Conservation (phyloP, 2,797 vertebrate genomes). For the Gobio occitaniae region DNA sequence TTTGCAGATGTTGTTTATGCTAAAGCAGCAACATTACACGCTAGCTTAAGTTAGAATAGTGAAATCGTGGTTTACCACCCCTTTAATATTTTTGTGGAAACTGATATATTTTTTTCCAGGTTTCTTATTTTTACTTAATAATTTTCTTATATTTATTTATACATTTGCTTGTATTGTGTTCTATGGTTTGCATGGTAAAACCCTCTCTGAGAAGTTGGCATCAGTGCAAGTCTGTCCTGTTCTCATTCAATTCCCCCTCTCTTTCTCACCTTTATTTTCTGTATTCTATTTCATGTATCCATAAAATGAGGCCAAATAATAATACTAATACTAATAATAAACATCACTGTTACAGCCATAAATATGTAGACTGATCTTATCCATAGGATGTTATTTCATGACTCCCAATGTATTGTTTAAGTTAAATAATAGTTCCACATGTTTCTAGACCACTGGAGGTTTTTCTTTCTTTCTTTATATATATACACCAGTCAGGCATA, state of each 20-base stretch:
- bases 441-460: background rate
- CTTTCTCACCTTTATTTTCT: background rate
- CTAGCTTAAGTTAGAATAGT: no score
- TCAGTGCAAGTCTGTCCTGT: background rate
- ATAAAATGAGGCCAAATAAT: slow-evolving; percentile 3
- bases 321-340: background rate
- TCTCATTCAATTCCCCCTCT: background rate
- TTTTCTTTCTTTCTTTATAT: no score
- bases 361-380: slow-evolving; percentile 1
- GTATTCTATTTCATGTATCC: background rate
- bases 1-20: no score
- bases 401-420: background rate
- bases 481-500: no score
- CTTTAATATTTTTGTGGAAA: background rate
- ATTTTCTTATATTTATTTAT: background rate
- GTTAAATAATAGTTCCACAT: background rate
- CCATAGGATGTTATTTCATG: background rate
- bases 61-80: no score
- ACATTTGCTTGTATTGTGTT: background rate
- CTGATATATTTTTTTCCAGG: background rate
- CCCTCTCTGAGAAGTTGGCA: background rate
- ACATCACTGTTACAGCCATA: background rate
- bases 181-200: background rate
- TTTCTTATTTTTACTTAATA: background rate
- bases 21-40: no score